Conservation (phyloP, 2,888 invertebrate genomes). For the Axea sp. region DNA sequence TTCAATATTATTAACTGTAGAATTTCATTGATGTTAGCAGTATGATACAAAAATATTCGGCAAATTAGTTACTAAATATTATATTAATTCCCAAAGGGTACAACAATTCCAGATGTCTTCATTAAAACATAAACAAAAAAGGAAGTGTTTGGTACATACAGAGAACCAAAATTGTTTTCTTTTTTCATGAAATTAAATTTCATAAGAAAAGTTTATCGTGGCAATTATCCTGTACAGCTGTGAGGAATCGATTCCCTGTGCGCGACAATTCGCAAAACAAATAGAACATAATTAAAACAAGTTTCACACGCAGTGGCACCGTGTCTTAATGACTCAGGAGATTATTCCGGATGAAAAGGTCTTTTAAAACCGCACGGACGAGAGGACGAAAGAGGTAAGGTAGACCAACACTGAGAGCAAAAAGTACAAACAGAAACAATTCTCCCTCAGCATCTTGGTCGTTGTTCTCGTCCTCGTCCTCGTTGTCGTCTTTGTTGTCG, state of each 20-base stretch:
- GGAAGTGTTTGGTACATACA: too few species aligned
- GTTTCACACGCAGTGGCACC: slow-evolving; percentile 44
- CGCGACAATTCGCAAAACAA: slow-evolving; percentile 43
- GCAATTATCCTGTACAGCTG: slow-evolving; percentile 24
- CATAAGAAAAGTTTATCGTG: slow-evolving; percentile 37
- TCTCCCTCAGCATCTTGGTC: slow-evolving; percentile 39
- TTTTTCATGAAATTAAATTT: too few species aligned
- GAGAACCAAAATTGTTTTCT: too few species aligned
- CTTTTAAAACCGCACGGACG: slow-evolving; percentile 37
- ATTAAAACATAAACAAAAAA: too few species aligned
- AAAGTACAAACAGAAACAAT: slow-evolving; percentile 56
- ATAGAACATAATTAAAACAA: slow-evolving; percentile 55
- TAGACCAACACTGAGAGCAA: slow-evolving; percentile 31
- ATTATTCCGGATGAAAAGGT: slow-evolving; percentile 60
- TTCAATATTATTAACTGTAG: too few species aligned
- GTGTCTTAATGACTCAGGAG: slow-evolving; percentile 56
- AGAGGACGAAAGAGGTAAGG: neutral
- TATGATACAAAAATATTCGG: too few species aligned
- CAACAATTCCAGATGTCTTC: too few species aligned
- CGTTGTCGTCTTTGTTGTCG: too few species aligned
- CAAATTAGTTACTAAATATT: too few species aligned
- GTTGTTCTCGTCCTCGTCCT: too few species aligned
- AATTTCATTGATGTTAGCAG: too few species aligned
- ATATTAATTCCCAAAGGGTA: too few species aligned
- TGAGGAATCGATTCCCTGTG: slow-evolving; percentile 19